Evolutionary conservation across 2,888 invertebrate genomes (phyloP), one percentile per base, ranked within the genome.

Genomic region (Eupithecia subumbrata): DNA sequence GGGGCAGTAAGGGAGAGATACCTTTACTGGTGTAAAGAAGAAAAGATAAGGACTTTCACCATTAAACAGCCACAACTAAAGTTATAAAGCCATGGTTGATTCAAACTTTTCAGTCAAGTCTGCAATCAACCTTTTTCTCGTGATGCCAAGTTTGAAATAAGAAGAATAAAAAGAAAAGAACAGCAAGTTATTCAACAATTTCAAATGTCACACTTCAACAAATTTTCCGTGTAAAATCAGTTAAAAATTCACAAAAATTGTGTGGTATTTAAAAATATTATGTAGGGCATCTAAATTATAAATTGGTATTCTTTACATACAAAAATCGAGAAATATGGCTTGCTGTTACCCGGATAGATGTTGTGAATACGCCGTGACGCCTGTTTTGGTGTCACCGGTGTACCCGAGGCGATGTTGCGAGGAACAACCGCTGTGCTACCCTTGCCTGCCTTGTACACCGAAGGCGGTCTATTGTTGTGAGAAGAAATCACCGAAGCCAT

Each of bases 401-500:
- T 80, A 80, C 66, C 81, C 85, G 9, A 75, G 83, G 1, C 88
- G 86, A 75, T 89, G 84, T 76, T 86, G 84, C 72, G 88, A 89
- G n/a, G 86, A 83, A 4, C 78, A 78, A 0, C 83, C 84, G 18
- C 60, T 83, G 18, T 91, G 86, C 66, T 87, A 82, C 40, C 89
- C 92, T 1, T 89, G 88, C 76, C 77, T 92, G 74, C 93, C 92
- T 5, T 82, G 83, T 16, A 90, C 91, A 76, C 82, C 84, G 8
- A 89, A 89, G 25, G 4, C 7, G 25, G 14, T 85, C 1, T 89
- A 88, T 69, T 90, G 87, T 74, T 88, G 85, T 71, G 90, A 90
- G 71, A 88, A 84, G 75, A 84, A 78, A 30, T 64, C 70, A 7
- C 69, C 73, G 0, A 84, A 79, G 64, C 45, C 75, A 60, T 77